phyloP scores from a whole-genome alignment of 2,888 invertebrate species.

The Pristionchus fissidentatus region DNA sequence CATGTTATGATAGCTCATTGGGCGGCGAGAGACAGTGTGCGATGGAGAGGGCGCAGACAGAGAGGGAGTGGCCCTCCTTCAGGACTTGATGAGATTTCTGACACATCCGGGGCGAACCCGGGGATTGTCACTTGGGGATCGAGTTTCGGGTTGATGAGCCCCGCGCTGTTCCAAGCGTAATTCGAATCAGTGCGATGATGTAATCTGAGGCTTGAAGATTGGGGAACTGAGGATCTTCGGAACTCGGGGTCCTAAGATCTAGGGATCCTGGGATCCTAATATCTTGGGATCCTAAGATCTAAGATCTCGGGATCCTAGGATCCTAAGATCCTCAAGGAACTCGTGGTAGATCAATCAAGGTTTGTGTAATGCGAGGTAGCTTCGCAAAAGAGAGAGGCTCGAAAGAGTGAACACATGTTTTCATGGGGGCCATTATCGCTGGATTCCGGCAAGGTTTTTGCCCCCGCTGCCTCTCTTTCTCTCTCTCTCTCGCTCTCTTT shows the following conservation, averaged over 20 bases:
- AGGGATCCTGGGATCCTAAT: not conserved
- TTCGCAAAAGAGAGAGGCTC: not conserved
- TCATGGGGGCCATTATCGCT: slow-evolving; percentile 20
- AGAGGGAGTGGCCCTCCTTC: not conserved
- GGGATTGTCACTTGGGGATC: slow-evolving; percentile 6
- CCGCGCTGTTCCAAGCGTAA: slow-evolving; percentile 30
- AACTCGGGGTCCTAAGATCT: no score
- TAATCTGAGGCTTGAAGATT: slow-evolving; percentile 31
- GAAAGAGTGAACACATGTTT: slow-evolving; percentile 35
- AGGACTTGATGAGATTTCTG: slow-evolving; percentile 33
- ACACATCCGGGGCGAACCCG: not conserved
- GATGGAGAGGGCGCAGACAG: not conserved
- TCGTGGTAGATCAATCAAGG: not conserved
- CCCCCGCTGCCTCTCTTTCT: not conserved
- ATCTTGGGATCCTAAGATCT: not conserved
- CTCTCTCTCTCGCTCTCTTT: not conserved
- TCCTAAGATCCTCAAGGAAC: not conserved
- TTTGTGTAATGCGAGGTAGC: not conserved
- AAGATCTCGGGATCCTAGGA: not conserved
- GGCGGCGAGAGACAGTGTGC: slow-evolving; percentile 9
- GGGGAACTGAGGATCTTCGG: slow-evolving; percentile 3
- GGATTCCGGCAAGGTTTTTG: not conserved
- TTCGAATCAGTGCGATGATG: slow-evolving; percentile 12
- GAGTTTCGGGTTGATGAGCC: slow-evolving; percentile 11
- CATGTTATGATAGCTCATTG: slow-evolving; percentile 26